Percentiles rank a stretch among this genome's conserved stretches.
These are phyloP conservation scores for Hippocampus abdominalis DNA, from an alignment of 2,113 vertebrate genomes.

Conservation along the genomic window DNA sequence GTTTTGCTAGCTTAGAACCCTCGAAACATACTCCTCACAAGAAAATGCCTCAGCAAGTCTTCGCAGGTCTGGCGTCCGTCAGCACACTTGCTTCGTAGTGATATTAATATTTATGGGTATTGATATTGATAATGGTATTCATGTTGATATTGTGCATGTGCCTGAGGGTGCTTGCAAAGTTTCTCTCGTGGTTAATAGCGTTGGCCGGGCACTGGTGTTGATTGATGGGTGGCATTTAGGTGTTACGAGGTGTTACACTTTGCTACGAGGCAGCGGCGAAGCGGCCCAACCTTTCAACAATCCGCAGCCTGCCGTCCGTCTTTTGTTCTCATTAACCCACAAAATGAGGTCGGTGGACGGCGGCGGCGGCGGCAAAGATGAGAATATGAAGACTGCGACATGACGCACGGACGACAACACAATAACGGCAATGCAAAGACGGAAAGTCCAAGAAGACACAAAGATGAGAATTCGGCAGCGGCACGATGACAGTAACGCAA, in stretches of 20 bases:
- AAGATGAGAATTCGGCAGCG: neutral
- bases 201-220: slow-evolving; percentile 36
- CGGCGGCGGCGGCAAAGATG: neutral
- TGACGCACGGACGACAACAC: neutral
- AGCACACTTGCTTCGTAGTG: neutral
- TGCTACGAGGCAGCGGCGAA: slow-evolving; percentile 8
- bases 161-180: slow-evolving; percentile 50
- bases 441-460: neutral
- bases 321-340: slow-evolving; percentile 77
- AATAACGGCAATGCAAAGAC: neutral
- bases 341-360: slow-evolving; percentile 68
- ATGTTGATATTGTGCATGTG: slow-evolving; percentile 21
- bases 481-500: too few species aligned
- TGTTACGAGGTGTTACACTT: neutral
- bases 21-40: too few species aligned
- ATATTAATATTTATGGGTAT: neutral
- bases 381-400: neutral
- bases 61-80: too few species aligned
- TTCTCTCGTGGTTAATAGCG: slow-evolving; percentile 50
- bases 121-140: neutral
- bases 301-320: slow-evolving; percentile 56
- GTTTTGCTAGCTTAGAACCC: too few species aligned
- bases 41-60: too few species aligned
- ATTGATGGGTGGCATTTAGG: slow-evolving; percentile 72
- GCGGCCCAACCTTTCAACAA: slow-evolving; percentile 63